Conservation (phyloP, 2,888 invertebrate species). For the Pterobdella sp. region DNA sequence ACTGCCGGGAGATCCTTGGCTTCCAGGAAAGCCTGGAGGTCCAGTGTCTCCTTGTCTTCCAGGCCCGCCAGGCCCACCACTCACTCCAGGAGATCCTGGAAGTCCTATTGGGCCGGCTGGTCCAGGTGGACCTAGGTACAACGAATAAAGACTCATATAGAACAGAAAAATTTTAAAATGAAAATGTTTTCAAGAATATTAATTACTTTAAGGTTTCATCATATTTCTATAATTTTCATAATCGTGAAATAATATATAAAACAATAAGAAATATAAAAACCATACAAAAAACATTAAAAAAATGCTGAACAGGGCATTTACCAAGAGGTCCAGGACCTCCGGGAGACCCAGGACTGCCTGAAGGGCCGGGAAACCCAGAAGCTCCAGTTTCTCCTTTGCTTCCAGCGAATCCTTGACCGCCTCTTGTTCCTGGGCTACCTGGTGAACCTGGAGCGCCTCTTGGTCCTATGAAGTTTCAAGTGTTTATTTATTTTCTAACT, state of each 20-base stretch:
- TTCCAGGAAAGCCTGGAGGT: constrained; percentile 10
- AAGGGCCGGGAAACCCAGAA: constrained; percentile 33
- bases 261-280: no score
- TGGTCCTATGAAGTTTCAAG: not conserved
- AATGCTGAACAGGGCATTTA: no score
- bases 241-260: no score
- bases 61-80: not conserved
- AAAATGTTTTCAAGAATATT: no score
- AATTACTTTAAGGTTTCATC: no score
- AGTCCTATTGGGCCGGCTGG: not conserved
- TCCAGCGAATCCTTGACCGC: constrained; percentile 27
- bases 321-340: constrained; percentile 20
- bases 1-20: not conserved
- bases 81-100: not conserved
- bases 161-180: no score
- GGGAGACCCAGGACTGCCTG: constrained; percentile 11
- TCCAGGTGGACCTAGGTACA: not conserved
- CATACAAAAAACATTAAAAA: no score
- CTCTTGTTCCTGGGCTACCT: constrained; percentile 13
- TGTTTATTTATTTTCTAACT: not conserved
- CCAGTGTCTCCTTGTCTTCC: constrained; percentile 5
- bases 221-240: no score
- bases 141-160: no score
- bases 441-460: constrained; percentile 8
- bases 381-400: constrained; percentile 32